Evolutionary conservation across 1,140 invertebrate species (phyloP).

Genomic region (Caenorhabditis inopinata): DNA sequence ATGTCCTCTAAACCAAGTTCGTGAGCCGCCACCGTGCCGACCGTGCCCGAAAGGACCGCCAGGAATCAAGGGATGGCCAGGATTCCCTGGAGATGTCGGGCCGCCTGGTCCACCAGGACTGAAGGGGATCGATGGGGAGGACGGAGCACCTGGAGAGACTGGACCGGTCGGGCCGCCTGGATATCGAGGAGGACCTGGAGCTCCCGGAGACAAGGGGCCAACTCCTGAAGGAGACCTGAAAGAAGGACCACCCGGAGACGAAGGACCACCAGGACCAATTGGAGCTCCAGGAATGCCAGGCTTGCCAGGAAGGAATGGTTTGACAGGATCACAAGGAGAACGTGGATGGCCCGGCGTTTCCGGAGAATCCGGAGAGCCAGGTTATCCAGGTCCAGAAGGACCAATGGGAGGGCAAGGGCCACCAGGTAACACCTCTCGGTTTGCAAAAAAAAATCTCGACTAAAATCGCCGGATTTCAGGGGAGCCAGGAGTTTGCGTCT

Average conservation of each 20-base stretch:
- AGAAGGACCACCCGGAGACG: slow-evolving; percentile 64
- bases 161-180: slow-evolving; percentile 62
- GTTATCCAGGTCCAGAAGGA: slow-evolving; percentile 65
- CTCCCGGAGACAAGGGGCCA: slow-evolving; percentile 65
- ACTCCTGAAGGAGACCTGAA: slow-evolving; percentile 63
- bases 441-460: no score
- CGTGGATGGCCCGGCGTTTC: slow-evolving; percentile 60
- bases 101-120: slow-evolving; percentile 42
- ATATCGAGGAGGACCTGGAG: slow-evolving; percentile 57
- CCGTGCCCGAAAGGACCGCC: slow-evolving; percentile 65
- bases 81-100: slow-evolving; percentile 55
- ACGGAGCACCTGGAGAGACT: slow-evolving; percentile 61
- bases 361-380: slow-evolving; percentile 58
- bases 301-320: slow-evolving; percentile 63
- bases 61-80: slow-evolving; percentile 66
- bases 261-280: slow-evolving; percentile 62
- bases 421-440: not conserved
- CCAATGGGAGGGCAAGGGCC: slow-evolving; percentile 58
- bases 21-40: slow-evolving; percentile 63
- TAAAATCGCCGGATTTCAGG: no score
- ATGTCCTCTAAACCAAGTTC: slow-evolving; percentile 55
- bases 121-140: slow-evolving; percentile 62
- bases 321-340: slow-evolving; percentile 63
- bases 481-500: slow-evolving; percentile 60
- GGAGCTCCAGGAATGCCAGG: slow-evolving; percentile 64